phyloP scores from a whole-genome alignment of 2,888 invertebrate species.

The Aporophyla nigra region DNA sequence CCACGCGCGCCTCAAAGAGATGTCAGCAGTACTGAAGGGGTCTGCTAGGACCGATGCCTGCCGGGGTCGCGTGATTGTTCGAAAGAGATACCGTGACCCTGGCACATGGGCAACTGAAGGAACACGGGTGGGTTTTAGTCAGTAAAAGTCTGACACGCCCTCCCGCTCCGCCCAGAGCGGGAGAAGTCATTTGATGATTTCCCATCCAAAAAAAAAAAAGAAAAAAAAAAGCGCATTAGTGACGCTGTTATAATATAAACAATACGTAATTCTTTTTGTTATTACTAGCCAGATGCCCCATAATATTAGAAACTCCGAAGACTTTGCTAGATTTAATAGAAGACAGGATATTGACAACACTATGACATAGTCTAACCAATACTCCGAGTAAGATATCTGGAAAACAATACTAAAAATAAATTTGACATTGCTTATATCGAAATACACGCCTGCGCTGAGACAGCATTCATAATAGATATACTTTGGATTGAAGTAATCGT shows the following conservation, averaged over 20 bases:
- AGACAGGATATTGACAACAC: neutral
- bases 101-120: too few species aligned
- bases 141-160: too few species aligned
- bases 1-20: too few species aligned
- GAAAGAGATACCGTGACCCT: too few species aligned
- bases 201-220: too few species aligned
- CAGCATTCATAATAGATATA: constrained; percentile 10
- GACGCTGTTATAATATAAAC: neutral
- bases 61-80: too few species aligned
- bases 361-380: neutral
- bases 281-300: neutral
- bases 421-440: neutral
- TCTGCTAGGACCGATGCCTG: too few species aligned
- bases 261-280: constrained; percentile 8
- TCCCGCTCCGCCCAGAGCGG: too few species aligned
- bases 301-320: constrained; percentile 4
- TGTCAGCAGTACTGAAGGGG: too few species aligned
- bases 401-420: constrained; percentile 35
- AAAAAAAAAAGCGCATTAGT: neutral
- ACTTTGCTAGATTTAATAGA: neutral
- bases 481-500: constrained; percentile 11
- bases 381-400: constrained; percentile 2
- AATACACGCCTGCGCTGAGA: neutral
- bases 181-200: too few species aligned
- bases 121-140: too few species aligned